Percentiles rank a stretch among this genome's conserved stretches.
Evolutionary conservation across 2,113 vertebrate genomes (phyloP).

Genomic region (Gorsachius goisagi): DNA sequence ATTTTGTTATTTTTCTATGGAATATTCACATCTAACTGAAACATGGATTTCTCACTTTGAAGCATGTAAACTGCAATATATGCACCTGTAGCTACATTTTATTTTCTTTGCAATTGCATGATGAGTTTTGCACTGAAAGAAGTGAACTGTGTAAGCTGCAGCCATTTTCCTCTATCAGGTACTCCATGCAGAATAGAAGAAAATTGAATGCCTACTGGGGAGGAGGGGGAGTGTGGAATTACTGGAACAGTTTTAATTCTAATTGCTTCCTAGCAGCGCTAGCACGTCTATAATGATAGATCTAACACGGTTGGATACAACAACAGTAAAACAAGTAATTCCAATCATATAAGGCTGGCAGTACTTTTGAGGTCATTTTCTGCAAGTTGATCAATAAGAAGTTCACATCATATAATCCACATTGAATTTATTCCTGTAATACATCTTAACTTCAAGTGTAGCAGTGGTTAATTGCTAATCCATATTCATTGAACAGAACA

Average conservation of each 20-base stretch:
- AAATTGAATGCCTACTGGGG: background rate
- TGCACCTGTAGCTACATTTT: background rate
- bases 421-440: conserved; percentile 61
- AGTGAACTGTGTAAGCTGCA: background rate
- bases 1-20: background rate
- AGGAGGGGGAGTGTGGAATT: background rate
- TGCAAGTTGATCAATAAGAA: conserved; percentile 59
- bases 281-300: background rate
- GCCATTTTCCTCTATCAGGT: background rate
- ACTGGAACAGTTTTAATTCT: conserved; percentile 8
- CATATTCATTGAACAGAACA: conserved; percentile 69
- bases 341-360: background rate
- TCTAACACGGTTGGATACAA: conserved; percentile 8
- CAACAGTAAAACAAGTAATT: conserved; percentile 17
- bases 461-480: conserved; percentile 74
- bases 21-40: background rate
- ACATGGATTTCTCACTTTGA: background rate
- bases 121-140: background rate
- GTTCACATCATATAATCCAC: conserved; percentile 31
- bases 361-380: conserved; percentile 49
- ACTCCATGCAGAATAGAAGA: background rate
- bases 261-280: conserved; percentile 49
- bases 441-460: conserved; percentile 52
- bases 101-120: background rate
- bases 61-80: background rate